Evolutionary conservation across 2,888 invertebrate genomes (phyloP).

Genomic region (Meteorus cinctellus): DNA sequence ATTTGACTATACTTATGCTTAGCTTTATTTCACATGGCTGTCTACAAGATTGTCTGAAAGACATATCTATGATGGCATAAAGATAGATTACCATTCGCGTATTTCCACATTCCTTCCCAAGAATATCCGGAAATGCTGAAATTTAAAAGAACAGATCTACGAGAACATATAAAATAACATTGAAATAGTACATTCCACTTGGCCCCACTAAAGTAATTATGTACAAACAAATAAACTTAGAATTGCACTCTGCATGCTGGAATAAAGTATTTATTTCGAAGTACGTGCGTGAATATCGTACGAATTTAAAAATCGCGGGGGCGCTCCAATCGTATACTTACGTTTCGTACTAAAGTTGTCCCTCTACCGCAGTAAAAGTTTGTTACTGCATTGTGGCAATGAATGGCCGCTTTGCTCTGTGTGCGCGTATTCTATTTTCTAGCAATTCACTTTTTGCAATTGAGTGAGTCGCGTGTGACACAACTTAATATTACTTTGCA

Average conservation of each 20-base stretch:
- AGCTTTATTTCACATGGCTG: too few species aligned
- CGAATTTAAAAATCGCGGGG: neutral
- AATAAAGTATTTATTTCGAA: too few species aligned
- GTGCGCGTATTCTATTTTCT: slow-evolving; percentile 67
- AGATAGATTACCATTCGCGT: slow-evolving; percentile 84
- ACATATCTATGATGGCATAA: slow-evolving; percentile 85
- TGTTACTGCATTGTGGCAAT: slow-evolving; percentile 61
- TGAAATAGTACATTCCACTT: too few species aligned
- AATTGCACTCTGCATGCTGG: too few species aligned
- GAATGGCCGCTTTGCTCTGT: slow-evolving; percentile 66
- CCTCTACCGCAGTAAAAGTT: slow-evolving; percentile 33
- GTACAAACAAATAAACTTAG: too few species aligned
- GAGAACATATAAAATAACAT: too few species aligned
- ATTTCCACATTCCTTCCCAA: slow-evolving; percentile 76
- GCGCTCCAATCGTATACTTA: slow-evolving; percentile 1
- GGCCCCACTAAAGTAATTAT: too few species aligned
- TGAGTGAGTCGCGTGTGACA: slow-evolving; percentile 58
- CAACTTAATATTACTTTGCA: slow-evolving; percentile 52
- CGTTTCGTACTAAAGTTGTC: slow-evolving; percentile 3
- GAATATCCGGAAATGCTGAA: too few species aligned
- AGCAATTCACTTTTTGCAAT: slow-evolving; percentile 66
- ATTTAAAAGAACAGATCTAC: too few species aligned
- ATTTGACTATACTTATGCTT: too few species aligned
- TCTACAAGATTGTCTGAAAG: slow-evolving; percentile 73
- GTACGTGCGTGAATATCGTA: neutral